A percentile compares a stretch with the other conserved stretches of the same genome.
phyloP scores from a whole-genome alignment of 2,888 invertebrate genomes.

The Boloria selene region DNA sequence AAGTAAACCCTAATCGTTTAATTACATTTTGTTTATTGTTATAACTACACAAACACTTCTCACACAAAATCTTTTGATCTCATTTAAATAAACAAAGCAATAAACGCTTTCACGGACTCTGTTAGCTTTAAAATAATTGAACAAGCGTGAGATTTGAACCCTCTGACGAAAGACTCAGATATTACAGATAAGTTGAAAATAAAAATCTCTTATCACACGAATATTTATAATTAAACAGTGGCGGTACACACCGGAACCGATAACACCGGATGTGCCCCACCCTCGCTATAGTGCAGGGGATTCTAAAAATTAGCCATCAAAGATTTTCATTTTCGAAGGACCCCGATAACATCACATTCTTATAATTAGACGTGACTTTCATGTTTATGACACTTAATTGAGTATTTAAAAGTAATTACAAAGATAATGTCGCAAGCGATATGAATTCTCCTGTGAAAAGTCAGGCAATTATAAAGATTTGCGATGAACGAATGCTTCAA shows the following conservation, averaged over 20 bases:
- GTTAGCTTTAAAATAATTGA: conserved; percentile 6
- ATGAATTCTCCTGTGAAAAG: conserved; percentile 30
- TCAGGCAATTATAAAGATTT: conserved; percentile 32
- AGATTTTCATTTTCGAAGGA: conserved; percentile 29
- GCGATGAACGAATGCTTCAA: conserved; percentile 20
- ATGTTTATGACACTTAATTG: conserved; percentile 45
- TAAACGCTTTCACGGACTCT: conserved; percentile 1
- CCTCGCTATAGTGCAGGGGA: conserved; percentile 42
- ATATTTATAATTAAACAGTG: conserved; percentile 53
- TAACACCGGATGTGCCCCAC: conserved; percentile 53
- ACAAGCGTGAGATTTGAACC: conserved; percentile 22
- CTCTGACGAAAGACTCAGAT: conserved; percentile 5
- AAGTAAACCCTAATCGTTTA: conserved; percentile 1
- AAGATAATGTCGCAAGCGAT: conserved; percentile 30
- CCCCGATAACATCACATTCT: conserved; percentile 38
- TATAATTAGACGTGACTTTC: conserved; percentile 34
- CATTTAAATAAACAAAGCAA: conserved; percentile 8
- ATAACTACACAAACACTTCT: conserved; percentile 9
- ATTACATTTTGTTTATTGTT: conserved; percentile 3
- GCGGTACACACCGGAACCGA: conserved; percentile 52
- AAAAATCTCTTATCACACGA: conserved; percentile 27
- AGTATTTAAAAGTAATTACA: conserved; percentile 36
- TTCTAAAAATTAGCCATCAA: conserved; percentile 31
- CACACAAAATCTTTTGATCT: conserved; percentile 13
- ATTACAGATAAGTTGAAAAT: conserved; percentile 16